A percentile compares a stretch with the other conserved stretches of the same genome.
Conservation (phyloP, 2,797 vertebrate species). For the Cyclura pinguis region DNA sequence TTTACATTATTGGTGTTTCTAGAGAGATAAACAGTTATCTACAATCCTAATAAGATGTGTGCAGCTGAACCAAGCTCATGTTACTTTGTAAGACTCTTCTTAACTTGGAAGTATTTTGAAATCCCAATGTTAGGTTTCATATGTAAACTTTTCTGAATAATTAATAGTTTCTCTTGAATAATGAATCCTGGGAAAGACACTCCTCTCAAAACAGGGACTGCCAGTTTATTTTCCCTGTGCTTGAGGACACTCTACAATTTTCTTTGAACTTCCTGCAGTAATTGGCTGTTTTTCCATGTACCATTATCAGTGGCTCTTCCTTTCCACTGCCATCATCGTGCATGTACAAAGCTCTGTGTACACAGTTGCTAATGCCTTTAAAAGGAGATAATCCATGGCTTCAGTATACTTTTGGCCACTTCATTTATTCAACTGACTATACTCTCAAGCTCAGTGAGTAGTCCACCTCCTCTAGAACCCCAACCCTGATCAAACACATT, state of each 20-base stretch:
- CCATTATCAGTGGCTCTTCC: not conserved
- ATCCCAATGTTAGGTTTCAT: conserved; percentile 60
- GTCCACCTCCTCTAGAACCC: too few species aligned
- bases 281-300: conserved; percentile 42
- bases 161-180: conserved; percentile 68
- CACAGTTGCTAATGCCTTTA: not conserved
- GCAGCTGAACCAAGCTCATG: conserved; percentile 37
- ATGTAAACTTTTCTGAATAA: conserved; percentile 70
- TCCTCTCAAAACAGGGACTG: conserved; percentile 43
- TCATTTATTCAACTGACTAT: too few species aligned
- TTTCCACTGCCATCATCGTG: not conserved
- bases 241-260: conserved; percentile 49
- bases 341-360: not conserved
- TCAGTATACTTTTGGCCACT: not conserved
- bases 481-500: too few species aligned
- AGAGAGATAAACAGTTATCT: not conserved
- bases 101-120: conserved; percentile 58
- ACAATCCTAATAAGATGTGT: not conserved
- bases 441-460: too few species aligned
- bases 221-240: conserved; percentile 54
- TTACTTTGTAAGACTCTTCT: conserved; percentile 46
- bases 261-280: conserved; percentile 63
- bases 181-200: conserved; percentile 63
- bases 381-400: not conserved
- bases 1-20: too few species aligned